Percentiles rank a stretch among this genome's conserved stretches.
Conservation (phyloP, 1,140 invertebrate species). For the Potamilus streckersoni region DNA sequence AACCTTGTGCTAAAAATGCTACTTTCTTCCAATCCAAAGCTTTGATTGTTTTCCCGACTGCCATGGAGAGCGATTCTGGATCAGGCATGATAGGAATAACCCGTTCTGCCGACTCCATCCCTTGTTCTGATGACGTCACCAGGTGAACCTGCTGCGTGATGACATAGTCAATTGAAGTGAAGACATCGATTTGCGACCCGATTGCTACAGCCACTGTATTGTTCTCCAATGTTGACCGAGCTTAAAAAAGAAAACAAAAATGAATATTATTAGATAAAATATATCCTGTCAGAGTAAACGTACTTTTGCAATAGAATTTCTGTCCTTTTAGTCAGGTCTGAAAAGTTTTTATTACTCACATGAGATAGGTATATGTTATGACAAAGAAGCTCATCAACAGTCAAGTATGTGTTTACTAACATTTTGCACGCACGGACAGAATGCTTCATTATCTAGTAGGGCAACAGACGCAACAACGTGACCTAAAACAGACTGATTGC, state of each 20-base stretch:
- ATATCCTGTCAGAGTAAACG: background rate
- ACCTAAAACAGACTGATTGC: too few species aligned
- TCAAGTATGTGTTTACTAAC: too few species aligned
- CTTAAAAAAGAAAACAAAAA: constrained; percentile 35
- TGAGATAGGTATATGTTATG: too few species aligned
- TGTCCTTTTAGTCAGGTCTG: too few species aligned
- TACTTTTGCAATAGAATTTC: too few species aligned
- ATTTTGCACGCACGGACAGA: too few species aligned
- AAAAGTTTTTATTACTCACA: too few species aligned
- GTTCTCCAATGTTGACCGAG: constrained; percentile 43
- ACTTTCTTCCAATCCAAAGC: constrained; percentile 52
- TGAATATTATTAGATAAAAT: constrained; percentile 1
- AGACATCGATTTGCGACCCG: constrained; percentile 59
- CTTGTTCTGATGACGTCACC: constrained; percentile 48
- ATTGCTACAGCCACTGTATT: constrained; percentile 46
- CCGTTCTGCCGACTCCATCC: constrained; percentile 38
- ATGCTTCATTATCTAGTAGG: too few species aligned
- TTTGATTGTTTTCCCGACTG: constrained; percentile 46
- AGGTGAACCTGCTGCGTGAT: constrained; percentile 54
- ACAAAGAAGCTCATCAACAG: too few species aligned
- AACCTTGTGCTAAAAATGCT: constrained; percentile 60
- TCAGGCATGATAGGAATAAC: constrained; percentile 52
- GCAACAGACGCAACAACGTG: too few species aligned
- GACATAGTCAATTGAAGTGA: constrained; percentile 59
- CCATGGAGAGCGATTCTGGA: constrained; percentile 41